phyloP scores from a whole-genome alignment of 2,797 vertebrate species.

The Setipinna tenuifilis region DNA sequence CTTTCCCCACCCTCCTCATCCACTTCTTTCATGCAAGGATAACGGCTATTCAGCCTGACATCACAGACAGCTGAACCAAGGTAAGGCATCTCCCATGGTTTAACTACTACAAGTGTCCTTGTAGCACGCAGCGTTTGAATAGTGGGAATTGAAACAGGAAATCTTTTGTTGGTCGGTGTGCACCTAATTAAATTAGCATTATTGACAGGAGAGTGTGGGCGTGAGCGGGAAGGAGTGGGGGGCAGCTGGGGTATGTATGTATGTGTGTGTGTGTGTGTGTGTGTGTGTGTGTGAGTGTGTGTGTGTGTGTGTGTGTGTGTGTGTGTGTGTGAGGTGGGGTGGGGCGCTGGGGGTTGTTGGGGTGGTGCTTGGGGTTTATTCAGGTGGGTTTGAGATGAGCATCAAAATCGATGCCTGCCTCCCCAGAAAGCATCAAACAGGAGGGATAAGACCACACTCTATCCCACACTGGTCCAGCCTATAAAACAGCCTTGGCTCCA shows the following conservation, averaged over 20 bases:
- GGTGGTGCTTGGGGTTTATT: constrained; percentile 22
- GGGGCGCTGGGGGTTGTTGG: background rate
- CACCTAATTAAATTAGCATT: constrained; percentile 42
- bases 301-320: background rate
- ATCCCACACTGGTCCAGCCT: constrained; percentile 50
- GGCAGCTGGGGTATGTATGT: background rate
- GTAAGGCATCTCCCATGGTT: background rate
- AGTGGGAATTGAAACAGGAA: background rate
- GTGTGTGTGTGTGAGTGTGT: background rate
- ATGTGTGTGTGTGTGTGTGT: background rate
- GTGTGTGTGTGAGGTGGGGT: background rate
- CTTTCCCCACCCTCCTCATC: background rate
- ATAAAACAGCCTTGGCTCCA: background rate
- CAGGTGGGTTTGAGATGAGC: constrained; percentile 14
- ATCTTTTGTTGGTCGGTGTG: background rate
- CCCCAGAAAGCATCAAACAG: constrained; percentile 35
- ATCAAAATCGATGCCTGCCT: constrained; percentile 21
- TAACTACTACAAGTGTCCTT: background rate
- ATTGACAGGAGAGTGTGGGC: constrained; percentile 27
- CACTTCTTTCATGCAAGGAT: background rate
- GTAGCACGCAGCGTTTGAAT: background rate
- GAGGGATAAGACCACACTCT: constrained; percentile 47
- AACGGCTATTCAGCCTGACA: background rate
- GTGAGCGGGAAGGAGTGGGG: background rate
- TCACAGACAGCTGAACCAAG: background rate